phyloP scores from a whole-genome alignment of 2,888 invertebrate genomes.

The Mesorhabditis sp. region DNA sequence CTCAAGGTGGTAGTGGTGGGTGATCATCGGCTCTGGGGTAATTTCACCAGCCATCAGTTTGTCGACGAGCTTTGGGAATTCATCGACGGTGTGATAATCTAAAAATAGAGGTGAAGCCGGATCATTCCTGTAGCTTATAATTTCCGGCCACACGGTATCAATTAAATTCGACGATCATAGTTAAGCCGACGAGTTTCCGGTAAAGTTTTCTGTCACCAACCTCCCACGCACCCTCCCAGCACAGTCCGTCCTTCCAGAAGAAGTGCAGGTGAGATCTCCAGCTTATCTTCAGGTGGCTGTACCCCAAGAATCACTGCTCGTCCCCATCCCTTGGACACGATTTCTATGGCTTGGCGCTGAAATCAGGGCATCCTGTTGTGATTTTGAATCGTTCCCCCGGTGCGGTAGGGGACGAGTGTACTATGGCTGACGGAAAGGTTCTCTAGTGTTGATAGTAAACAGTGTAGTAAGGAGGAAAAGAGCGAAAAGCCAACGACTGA shows the following conservation, averaged over 20 bases:
- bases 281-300: not conserved
- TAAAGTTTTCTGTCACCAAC: not conserved
- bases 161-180: not conserved
- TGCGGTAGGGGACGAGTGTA: too few relatives aligned
- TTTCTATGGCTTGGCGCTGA: not conserved
- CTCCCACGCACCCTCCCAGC: not conserved
- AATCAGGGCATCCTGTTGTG: too few relatives aligned
- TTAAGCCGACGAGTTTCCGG: too few relatives aligned
- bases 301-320: not conserved
- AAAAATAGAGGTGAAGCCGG: not conserved
- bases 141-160: not conserved
- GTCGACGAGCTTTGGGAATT: not conserved
- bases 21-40: not conserved
- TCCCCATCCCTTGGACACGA: not conserved
- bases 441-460: too few relatives aligned
- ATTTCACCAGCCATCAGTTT: not conserved
- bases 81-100: constrained; percentile 1
- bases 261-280: not conserved
- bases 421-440: too few relatives aligned
- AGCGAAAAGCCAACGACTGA: too few relatives aligned
- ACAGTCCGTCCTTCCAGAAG: not conserved
- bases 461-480: too few relatives aligned
- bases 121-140: too few relatives aligned
- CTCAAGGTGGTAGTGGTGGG: not conserved
- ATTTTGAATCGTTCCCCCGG: too few relatives aligned